phyloP scores from a whole-genome alignment of 2,797 vertebrate genomes.

The Pyrocephalus nanus region DNA sequence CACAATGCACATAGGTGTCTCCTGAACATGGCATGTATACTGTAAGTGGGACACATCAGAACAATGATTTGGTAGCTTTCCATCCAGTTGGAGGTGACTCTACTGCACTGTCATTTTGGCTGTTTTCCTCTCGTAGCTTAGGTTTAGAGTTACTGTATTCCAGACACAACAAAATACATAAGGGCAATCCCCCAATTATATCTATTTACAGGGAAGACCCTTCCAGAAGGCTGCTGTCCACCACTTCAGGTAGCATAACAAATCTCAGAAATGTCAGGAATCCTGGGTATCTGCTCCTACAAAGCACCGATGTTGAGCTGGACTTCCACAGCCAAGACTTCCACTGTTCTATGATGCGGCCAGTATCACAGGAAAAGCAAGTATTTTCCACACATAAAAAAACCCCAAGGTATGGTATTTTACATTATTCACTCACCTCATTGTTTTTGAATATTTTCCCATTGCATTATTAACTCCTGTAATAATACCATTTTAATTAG shows the following conservation, averaged over 20 bases:
- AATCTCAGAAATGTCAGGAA: neutral
- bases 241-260: neutral
- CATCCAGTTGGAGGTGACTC: neutral
- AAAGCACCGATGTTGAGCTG: neutral
- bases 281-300: neutral
- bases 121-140: neutral
- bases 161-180: neutral
- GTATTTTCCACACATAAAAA: neutral
- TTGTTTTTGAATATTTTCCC: neutral
- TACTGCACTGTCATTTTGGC: neutral
- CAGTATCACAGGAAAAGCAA: neutral
- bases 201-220: neutral
- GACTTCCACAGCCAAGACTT: neutral
- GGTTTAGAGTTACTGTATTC: neutral
- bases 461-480: constrained; percentile 6
- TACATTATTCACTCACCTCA: neutral
- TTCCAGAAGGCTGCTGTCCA: neutral
- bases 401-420: neutral
- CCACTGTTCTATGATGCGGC: neutral
- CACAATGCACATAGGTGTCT: neutral
- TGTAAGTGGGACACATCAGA: neutral
- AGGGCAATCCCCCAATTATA: neutral
- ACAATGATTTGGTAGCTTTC: neutral
- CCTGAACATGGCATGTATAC: neutral
- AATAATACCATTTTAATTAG: constrained; percentile 34